Evolutionary conservation across 2,888 invertebrate species (phyloP), one percentile per base, ranked within the genome.

Genomic region (Gonocerus acuteangulatus): DNA sequence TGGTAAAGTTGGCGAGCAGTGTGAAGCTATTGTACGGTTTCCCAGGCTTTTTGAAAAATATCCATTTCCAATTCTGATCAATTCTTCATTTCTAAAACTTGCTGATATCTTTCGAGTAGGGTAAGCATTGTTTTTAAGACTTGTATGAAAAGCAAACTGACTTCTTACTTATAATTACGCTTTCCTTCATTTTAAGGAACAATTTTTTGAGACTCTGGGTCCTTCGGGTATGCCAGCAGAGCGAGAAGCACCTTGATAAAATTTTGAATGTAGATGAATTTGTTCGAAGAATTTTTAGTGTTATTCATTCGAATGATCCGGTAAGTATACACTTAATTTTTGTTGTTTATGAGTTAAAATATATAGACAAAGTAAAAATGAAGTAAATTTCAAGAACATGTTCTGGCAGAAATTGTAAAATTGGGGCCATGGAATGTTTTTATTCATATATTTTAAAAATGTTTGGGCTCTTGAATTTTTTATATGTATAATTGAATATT

Each of bases 41-140:
- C 95, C 96, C 0, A 82, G 89, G 32, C 78, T 97, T 0, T 95
- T 97, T 75, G 95, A 95, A 72, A 95, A 95, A 73, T 95, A 96
- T 74, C 97, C 97, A 0, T 96, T 96, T 75, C 97, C 97, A 0
- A 95, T 96, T 71, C 78, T 97, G 18, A 96, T 97, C 27, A 97
- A 97, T 76, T 93, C 96, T 0, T 95, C 96, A 0, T 86, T 96
- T 67, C 75, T 97, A 18, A 95, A 96, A 77, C 75, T 97, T 16
- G 88, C 95, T 0, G 96, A 97, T 76, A 90, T 95, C 3, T 97
- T 97, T 76, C 86, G 94, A 61, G 85, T 80, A 71, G 87, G 83
- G 80, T 82, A 74, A 71, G 74, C n/a, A 9, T 39, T 39, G 4
- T n/a, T 13, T 9, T 39, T 32, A 9, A n/a, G n/a, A n/a, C n/a